These are phyloP conservation scores for Benitochromis conjunctus DNA, from an alignment of 2,113 vertebrate genomes.

Conservation along the genomic window DNA sequence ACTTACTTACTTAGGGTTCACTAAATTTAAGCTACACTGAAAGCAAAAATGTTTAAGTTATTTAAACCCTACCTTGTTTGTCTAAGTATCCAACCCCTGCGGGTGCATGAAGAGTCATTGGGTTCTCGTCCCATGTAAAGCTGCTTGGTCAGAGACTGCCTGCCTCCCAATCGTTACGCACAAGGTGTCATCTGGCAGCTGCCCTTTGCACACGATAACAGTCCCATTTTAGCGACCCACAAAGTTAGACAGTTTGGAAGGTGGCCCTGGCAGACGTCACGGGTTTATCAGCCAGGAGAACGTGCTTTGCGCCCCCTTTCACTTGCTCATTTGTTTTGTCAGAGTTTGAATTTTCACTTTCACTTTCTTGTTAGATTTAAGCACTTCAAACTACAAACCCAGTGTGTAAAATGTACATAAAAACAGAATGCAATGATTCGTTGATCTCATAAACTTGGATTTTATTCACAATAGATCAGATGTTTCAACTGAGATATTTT, in stretches of 20 bases:
- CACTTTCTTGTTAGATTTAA: background rate
- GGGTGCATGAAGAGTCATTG: fast-evolving
- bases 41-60: background rate
- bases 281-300: background rate
- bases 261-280: background rate
- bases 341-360: background rate
- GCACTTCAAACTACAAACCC: background rate
- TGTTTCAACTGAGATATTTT: background rate
- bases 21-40: background rate
- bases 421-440: background rate
- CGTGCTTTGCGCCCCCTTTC: background rate
- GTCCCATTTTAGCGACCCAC: background rate
- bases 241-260: background rate
- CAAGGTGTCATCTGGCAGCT: background rate
- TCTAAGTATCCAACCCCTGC: fast-evolving
- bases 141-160: background rate
- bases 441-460: background rate
- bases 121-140: background rate
- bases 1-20: background rate
- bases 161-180: fast-evolving
- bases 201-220: background rate
- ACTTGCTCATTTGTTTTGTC: background rate
- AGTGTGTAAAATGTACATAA: background rate
- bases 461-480: background rate
- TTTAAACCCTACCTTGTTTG: background rate